Evolutionary conservation across 1,140 invertebrate species (phyloP).

Genomic region (Drosophila ananassae): DNA sequence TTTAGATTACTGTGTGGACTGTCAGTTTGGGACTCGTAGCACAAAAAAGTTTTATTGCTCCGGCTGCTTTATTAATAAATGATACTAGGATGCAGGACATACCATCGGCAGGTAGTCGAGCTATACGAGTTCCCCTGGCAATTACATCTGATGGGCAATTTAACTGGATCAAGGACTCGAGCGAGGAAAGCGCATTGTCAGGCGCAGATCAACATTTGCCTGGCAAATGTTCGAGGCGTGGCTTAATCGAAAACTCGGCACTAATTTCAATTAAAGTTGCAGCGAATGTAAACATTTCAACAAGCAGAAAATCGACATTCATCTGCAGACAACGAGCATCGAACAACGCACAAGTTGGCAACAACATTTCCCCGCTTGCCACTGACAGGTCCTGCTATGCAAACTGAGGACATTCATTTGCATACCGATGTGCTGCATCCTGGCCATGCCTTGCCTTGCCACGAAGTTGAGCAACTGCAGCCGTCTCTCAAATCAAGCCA

Average conservation of each 20-base stretch:
- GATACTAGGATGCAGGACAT: conserved; percentile 32
- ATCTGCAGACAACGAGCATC: conserved; percentile 21
- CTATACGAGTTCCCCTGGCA: conserved; percentile 8
- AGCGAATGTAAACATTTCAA: conserved; percentile 57
- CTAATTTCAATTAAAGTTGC: conserved; percentile 80
- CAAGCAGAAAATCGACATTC: conserved; percentile 23
- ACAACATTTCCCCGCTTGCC: conserved; percentile 41
- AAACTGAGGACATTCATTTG: conserved; percentile 71
- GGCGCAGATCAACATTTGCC: conserved; percentile 40
- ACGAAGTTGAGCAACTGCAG: conserved; percentile 21
- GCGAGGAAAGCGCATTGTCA: conserved; percentile 14
- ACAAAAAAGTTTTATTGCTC: conserved; percentile 46
- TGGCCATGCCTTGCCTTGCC: not conserved
- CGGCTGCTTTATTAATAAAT: conserved; percentile 57
- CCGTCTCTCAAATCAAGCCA: conserved; percentile 38
- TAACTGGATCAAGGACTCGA: conserved; percentile 9
- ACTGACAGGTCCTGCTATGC: conserved; percentile 39
- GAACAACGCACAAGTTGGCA: conserved; percentile 52
- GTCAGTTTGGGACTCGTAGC: conserved; percentile 14
- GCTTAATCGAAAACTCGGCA: conserved; percentile 69
- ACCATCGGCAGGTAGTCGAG: conserved; percentile 6
- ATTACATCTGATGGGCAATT: conserved; percentile 19
- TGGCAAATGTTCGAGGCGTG: conserved; percentile 43
- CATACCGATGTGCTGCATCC: conserved; percentile 43
- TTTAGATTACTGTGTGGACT: conserved; percentile 52